Evolutionary conservation across 2,888 invertebrate species (phyloP), one percentile per base, ranked within the genome.

Genomic region (Ariolimax columbianus): DNA sequence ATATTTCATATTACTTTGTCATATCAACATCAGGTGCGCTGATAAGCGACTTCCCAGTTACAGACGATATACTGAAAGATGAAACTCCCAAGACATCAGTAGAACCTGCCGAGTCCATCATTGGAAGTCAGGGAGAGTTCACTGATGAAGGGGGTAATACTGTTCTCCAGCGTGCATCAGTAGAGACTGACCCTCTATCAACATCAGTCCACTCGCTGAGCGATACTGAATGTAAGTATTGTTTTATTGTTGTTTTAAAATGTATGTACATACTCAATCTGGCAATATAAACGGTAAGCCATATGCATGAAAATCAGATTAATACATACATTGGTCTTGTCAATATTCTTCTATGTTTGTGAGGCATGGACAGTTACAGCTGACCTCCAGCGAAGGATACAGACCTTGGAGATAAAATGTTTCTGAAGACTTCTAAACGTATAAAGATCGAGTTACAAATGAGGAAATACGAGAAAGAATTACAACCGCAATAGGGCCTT

Each of bases 11-110:
- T 55, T 2, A 23, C 3, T 19, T 55, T 19, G 14, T 23, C 23
- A 43, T n/a, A 38, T 4, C 14, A 43, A 30, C 36, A 17, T 47
- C 47, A 73, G 95, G 95, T 87, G 95, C 95, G 23, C 94, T 94
- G 88, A 95, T 95, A 89, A 94, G 94, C 82, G 95, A 95, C 91
- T 95, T 95, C 89, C 92, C 93, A 2, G 93, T 94, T 17, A 94
- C 94, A 85, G 95, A 95, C 77, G 95, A 95, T 68, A 91, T 94
- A 66, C 91, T 93, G 82, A 93, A 93, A 84, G 89, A 91, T 9
- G 91, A 91, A 63, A 89, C 89, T 19, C 91, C 90, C 38, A 88
- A 87, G 78, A 88, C 88, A 68, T 86, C 88, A 9, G 86, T 84
- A 51, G 87, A 84, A 86, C 84, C 86, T 59, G 83, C 85, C 33